Conservation (phyloP, 2,113 vertebrate genomes). For the Aix galericulata region DNA sequence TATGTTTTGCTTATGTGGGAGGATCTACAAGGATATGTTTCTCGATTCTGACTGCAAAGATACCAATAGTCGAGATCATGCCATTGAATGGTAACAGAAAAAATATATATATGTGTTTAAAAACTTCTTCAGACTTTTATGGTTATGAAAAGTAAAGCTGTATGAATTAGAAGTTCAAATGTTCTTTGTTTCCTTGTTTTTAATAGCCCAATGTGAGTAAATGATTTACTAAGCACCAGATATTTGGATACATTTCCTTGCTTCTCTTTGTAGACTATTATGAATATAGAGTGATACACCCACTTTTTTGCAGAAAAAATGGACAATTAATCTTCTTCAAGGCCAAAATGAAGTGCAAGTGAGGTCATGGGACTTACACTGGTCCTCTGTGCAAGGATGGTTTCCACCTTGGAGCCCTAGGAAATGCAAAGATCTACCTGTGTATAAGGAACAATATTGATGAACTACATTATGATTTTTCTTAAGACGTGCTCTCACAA, state of each 20-base stretch:
- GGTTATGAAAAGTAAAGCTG: neutral
- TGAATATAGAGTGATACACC: neutral
- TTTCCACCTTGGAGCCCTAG: neutral
- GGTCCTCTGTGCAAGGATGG: neutral
- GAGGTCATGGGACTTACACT: rapidly evolving
- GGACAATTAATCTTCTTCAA: neutral
- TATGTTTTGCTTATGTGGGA: slow-evolving; percentile 96
- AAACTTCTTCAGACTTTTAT: neutral
- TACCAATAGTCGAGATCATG: slow-evolving; percentile 84
- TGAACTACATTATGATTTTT: neutral
- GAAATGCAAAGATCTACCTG: neutral
- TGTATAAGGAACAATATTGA: neutral
- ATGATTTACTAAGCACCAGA: neutral
- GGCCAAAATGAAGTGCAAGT: neutral
- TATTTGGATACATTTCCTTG: neutral
- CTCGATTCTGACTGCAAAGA: slow-evolving; percentile 93
- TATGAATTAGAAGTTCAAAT: neutral
- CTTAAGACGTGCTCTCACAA: neutral
- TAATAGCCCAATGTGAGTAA: neutral
- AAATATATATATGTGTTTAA: neutral
- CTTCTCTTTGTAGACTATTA: neutral
- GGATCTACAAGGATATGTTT: slow-evolving; percentile 97
- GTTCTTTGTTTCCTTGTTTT: neutral
- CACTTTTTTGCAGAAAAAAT: neutral
- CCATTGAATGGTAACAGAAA: slow-evolving; percentile 89